Conservation (phyloP, 2,888 invertebrate species). For the Bembecia ichneumoniformis region DNA sequence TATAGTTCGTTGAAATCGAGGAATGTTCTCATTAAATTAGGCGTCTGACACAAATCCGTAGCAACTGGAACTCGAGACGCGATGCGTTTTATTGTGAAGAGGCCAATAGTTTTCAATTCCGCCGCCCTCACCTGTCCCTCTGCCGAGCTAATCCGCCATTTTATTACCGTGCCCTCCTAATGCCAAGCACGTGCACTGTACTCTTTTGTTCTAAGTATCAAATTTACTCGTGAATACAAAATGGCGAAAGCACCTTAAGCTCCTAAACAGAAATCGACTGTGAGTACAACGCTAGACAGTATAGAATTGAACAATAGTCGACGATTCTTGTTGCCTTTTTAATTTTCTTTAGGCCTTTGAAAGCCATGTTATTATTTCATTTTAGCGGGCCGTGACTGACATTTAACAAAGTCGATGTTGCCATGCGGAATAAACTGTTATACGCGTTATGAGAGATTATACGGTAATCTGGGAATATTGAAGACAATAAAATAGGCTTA, state of each 20-base stretch:
- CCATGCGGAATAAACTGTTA: conserved; percentile 71
- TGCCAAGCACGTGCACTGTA: conserved; percentile 58
- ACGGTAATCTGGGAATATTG: conserved; percentile 70
- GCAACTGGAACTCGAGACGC: conserved; percentile 32
- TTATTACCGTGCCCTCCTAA: conserved; percentile 62
- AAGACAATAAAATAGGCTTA: conserved; percentile 71
- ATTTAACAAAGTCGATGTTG: conserved; percentile 63
- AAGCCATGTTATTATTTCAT: conserved; percentile 64
- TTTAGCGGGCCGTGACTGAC: conserved; percentile 66
- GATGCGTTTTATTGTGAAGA: conserved; percentile 35
- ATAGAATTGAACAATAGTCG: conserved; percentile 12
- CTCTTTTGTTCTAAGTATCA: conserved; percentile 63
- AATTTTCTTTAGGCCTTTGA: neutral
- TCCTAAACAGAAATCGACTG: conserved; percentile 14
- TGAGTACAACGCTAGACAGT: conserved; percentile 13
- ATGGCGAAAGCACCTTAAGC: conserved; percentile 14
- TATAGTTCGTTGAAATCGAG: conserved; percentile 7
- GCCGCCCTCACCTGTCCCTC: conserved; percentile 60
- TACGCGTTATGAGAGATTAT: conserved; percentile 68
- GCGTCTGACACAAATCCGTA: conserved; percentile 38
- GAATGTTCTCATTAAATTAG: conserved; percentile 27
- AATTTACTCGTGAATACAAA: conserved; percentile 25
- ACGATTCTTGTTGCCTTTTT: conserved; percentile 13
- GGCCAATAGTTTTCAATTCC: conserved; percentile 66
- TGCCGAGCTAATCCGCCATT: conserved; percentile 54